Evolutionary conservation across 2,888 invertebrate genomes (phyloP).

Genomic region (Synergus japonicus): DNA sequence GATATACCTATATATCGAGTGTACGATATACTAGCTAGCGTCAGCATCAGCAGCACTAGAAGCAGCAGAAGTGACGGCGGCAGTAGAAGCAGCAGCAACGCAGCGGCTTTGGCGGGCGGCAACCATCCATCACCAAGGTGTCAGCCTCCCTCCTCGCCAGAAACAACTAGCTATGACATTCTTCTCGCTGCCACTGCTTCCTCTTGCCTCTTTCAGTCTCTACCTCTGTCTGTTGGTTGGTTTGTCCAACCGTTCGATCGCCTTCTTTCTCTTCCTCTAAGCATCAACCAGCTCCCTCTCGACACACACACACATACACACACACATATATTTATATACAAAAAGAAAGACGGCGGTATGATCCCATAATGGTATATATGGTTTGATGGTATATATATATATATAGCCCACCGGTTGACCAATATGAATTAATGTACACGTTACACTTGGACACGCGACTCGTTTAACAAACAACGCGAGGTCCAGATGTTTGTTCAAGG

Average conservation of each 20-base stretch:
- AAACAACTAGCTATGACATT: conserved; percentile 76
- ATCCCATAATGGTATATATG: not conserved
- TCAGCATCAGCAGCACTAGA: conserved; percentile 56
- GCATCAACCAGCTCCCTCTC: conserved; percentile 39
- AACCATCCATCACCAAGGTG: conserved; percentile 76
- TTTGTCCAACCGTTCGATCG: conserved; percentile 48
- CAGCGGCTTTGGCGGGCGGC: conserved; percentile 71
- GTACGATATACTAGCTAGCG: conserved; percentile 44
- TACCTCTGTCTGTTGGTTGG: conserved; percentile 57
- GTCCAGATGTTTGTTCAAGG: conserved; percentile 30
- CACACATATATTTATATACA: not conserved
- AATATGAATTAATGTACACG: conserved; percentile 1
- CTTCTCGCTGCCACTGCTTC: conserved; percentile 72
- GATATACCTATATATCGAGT: conserved; percentile 19
- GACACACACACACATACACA: no score
- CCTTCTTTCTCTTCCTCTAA: conserved; percentile 44
- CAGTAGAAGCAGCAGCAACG: conserved; percentile 61
- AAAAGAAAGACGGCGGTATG: not conserved
- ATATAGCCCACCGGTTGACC: not conserved
- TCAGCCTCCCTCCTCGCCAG: conserved; percentile 72
- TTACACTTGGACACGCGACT: conserved; percentile 25
- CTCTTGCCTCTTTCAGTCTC: conserved; percentile 62
- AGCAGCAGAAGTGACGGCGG: conserved; percentile 50
- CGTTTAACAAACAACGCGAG: conserved; percentile 21
- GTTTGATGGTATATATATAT: not conserved